Evolutionary conservation across 2,888 invertebrate genomes (phyloP), one percentile per base, ranked within the genome.

Genomic region (Onchidella celtica): DNA sequence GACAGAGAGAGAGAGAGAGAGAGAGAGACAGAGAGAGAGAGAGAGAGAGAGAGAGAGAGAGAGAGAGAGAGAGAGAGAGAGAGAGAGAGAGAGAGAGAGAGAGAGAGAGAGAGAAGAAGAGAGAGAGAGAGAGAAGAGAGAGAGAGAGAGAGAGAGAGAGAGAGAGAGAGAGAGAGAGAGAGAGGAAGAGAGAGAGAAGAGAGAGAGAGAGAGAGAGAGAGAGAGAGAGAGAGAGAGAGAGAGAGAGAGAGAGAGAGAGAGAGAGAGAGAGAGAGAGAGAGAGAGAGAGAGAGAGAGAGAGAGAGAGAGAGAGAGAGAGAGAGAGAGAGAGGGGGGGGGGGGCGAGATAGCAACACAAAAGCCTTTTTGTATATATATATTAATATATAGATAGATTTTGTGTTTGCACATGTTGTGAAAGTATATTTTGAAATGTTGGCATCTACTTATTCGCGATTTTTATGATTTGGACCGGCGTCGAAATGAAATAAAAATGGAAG

Each of bases 151-250:
- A 66, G 66, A 32, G 29, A 32, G 21, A 66, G 66, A 32, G 29
- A 32, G 21, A 66, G 66, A 32, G 29, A 32, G 21, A 66, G 65
- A 65, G 38, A 47, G n/a, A 65, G 66, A 78, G 24, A 68, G 34
- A 69, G 38, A 69, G 24, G 66, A 55, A 78, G 69, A 78, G 57
- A 78, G 55, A 68, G 55, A 78, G 66, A 66, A 21, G 59, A 34
- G 63, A n/a, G 29, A 63, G 57, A 57, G 29, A 57, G 32, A 73
- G 57, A 55, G 17, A 57, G 0, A 72, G 47, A 69, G 11, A 27
- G 24, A 47, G 21, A 73, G 32, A 17, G 55, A 73, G 73, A 63
- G n/a, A 34, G 47, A 63, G 27, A 76, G 65, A 76, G 29, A 63
- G 47, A 76, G 65, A 76, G 29, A 24, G 1, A 66, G 40, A 76